Percentiles rank a stretch among this genome's conserved stretches.
Evolutionary conservation across 2,797 vertebrate species (phyloP).

Genomic region (Chelmon rostratus): DNA sequence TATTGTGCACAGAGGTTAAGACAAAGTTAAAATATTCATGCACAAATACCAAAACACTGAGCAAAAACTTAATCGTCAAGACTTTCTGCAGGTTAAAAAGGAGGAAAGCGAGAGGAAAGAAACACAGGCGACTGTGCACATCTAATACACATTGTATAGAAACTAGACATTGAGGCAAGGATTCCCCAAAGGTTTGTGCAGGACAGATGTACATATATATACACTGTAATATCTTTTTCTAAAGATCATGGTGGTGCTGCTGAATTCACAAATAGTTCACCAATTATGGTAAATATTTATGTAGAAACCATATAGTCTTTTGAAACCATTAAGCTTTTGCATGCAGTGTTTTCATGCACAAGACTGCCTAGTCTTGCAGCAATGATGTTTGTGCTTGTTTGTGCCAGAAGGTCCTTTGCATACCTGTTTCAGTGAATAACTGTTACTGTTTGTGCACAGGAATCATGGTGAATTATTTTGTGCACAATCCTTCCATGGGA

Average conservation of each 20-base stretch:
- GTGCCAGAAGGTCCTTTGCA: neutral
- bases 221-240: neutral
- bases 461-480: neutral
- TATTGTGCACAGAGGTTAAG: neutral
- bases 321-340: neutral
- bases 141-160: neutral
- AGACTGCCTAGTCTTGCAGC: neutral
- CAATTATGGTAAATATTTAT: neutral
- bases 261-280: neutral
- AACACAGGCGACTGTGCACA: conserved; percentile 1
- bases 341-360: conserved; percentile 1
- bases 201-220: neutral
- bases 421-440: neutral
- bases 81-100: conserved; percentile 10
- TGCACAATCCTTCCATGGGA: neutral
- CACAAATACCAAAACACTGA: conserved; percentile 34
- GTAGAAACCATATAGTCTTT: neutral
- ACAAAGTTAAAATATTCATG: conserved; percentile 41
- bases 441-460: neutral
- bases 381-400: neutral
- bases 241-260: neutral
- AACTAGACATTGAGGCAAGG: neutral
- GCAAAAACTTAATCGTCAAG: neutral
- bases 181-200: conserved; percentile 1
- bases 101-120: conserved; percentile 7